phyloP scores from a whole-genome alignment of 2,888 invertebrate species.

The Disparrhopalites patrizii region DNA sequence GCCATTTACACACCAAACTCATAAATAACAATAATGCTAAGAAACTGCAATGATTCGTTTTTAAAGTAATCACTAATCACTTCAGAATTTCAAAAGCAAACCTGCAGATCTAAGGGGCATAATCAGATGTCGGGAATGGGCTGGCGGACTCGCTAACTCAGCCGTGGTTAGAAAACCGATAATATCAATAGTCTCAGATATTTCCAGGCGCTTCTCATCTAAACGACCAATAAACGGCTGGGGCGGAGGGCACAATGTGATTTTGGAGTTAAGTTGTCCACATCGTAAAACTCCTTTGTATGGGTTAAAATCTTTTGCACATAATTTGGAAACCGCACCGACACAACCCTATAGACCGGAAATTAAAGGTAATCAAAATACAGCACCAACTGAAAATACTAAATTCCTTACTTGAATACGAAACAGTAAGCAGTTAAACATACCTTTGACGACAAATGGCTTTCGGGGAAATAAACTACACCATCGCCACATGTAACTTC shows the following conservation, averaged over 20 bases:
- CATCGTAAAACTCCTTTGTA: constrained; percentile 69
- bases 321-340: constrained; percentile 60
- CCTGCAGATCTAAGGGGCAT: constrained; percentile 59
- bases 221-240: constrained; percentile 50
- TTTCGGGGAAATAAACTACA: constrained; percentile 59
- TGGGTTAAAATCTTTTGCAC: constrained; percentile 68
- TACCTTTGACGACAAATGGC: constrained; percentile 53
- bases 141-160: constrained; percentile 87
- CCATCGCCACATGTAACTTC: constrained; percentile 70
- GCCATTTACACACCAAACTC: too few relatives aligned
- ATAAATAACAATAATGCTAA: too few relatives aligned
- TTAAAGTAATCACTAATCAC: too few relatives aligned
- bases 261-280: constrained; percentile 68
- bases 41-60: too few relatives aligned
- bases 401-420: not conserved
- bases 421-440: not conserved
- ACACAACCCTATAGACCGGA: constrained; percentile 33
- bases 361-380: not conserved
- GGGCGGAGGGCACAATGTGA: constrained; percentile 71
- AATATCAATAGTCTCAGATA: constrained; percentile 72
- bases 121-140: constrained; percentile 82
- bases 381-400: not conserved
- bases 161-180: constrained; percentile 83
- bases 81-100: not conserved
- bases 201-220: constrained; percentile 59